Percentiles rank a stretch among this genome's conserved stretches.
These are phyloP conservation scores for Gnathonemus longibarbis DNA, from an alignment of 2,113 vertebrate genomes.

Conservation along the genomic window DNA sequence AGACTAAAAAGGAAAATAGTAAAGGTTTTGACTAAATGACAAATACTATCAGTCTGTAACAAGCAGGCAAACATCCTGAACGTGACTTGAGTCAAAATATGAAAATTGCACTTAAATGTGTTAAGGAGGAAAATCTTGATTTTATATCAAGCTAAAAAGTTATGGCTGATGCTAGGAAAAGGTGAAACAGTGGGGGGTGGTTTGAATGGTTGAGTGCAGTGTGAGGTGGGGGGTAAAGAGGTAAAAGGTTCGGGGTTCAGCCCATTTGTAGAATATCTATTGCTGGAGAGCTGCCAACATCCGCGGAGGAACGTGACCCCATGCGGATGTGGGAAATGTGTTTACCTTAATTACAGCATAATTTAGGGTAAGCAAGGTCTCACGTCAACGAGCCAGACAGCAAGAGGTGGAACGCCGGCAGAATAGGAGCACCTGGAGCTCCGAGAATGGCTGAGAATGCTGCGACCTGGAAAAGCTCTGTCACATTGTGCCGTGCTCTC, in stretches of 20 bases:
- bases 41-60: background rate
- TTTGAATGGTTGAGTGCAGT: background rate
- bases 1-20: background rate
- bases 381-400: background rate
- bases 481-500: too few species aligned
- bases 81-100: conserved; percentile 25
- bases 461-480: background rate
- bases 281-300: conserved; percentile 12
- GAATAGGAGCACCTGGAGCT: background rate
- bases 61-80: conserved; percentile 13
- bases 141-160: conserved; percentile 19
- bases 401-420: background rate
- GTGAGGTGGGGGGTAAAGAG: background rate
- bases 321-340: background rate
- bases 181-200: background rate
- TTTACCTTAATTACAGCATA: conserved; percentile 21
- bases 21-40: background rate
- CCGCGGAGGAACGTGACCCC: conserved; percentile 9
- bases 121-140: conserved; percentile 29
- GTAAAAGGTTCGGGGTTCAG: conserved; percentile 20
- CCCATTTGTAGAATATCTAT: conserved; percentile 24
- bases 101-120: conserved; percentile 27
- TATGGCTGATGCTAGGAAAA: background rate
- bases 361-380: conserved; percentile 1
- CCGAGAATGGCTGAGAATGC: too few species aligned